phyloP scores from a whole-genome alignment of 2,888 invertebrate genomes.

The Labia minor region DNA sequence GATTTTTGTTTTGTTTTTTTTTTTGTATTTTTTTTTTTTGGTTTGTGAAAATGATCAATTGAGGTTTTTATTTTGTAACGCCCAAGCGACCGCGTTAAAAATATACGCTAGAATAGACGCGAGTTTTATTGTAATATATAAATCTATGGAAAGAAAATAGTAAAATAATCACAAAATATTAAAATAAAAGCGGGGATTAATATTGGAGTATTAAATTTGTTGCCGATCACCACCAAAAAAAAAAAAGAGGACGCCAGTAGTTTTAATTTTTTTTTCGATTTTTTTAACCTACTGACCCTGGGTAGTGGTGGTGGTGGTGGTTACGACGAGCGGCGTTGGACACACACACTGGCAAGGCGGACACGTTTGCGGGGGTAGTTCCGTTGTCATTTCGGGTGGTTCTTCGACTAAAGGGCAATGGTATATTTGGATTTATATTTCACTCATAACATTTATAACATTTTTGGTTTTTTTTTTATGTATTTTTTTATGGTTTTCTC shows the following conservation, averaged over 20 bases:
- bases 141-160: neutral
- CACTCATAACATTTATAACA: too few relatives aligned
- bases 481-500: too few relatives aligned
- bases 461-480: too few relatives aligned
- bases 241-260: neutral
- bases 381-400: neutral
- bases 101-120: neutral
- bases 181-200: neutral
- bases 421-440: too few relatives aligned
- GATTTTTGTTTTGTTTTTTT: too few relatives aligned
- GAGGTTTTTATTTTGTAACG: neutral
- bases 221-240: neutral
- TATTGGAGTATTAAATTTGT: slow-evolving; percentile 16
- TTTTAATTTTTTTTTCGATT: neutral
- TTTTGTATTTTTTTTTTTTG: neutral
- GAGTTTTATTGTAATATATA: neutral
- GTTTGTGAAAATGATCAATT: neutral
- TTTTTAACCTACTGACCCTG: neutral
- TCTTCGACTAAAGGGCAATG: neutral
- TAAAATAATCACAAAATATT: too few relatives aligned
- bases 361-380: slow-evolving; percentile 19
- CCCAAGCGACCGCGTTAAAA: slow-evolving; percentile 9
- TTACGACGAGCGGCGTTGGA: slow-evolving; percentile 17
- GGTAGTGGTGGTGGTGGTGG: neutral
- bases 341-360: slow-evolving; percentile 23